These are phyloP conservation scores for Periophthalmus modestus DNA, from an alignment of 2,113 vertebrate genomes.

Conservation along the genomic window DNA sequence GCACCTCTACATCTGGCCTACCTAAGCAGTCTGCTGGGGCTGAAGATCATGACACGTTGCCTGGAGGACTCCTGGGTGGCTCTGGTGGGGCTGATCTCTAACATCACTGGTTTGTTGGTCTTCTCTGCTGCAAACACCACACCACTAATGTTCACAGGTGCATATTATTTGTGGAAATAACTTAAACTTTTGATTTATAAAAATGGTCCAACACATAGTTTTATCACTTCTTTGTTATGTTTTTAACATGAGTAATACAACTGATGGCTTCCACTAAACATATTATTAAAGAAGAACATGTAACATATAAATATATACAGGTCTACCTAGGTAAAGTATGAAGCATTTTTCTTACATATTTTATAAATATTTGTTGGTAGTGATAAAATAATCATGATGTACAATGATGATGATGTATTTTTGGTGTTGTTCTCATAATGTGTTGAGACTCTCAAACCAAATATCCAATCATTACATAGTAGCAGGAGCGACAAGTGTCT, in stretches of 20 bases:
- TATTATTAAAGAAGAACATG: not conserved
- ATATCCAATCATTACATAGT: too few species aligned
- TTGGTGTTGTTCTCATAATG: too few species aligned
- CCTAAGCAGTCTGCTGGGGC: conserved; percentile 86
- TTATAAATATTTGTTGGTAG: not conserved
- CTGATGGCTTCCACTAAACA: not conserved
- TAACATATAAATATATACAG: not conserved
- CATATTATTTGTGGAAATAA: not conserved
- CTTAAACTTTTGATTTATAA: not conserved
- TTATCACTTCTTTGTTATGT: not conserved
- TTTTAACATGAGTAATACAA: not conserved
- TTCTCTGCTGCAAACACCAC: conserved; percentile 84
- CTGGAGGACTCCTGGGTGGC: conserved; percentile 89
- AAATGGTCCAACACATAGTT: not conserved
- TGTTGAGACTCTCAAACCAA: too few species aligned
- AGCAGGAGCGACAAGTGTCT: too few species aligned
- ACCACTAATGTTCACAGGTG: conserved; percentile 92
- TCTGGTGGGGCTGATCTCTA: conserved; percentile 84
- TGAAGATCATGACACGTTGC: conserved; percentile 83
- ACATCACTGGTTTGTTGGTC: conserved; percentile 83
- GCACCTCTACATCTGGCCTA: conserved; percentile 84
- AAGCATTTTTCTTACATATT: not conserved
- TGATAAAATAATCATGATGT: too few species aligned
- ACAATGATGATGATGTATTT: too few species aligned
- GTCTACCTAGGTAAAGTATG: too few species aligned